These are phyloP conservation scores for Enteromius argenteus DNA, from an alignment of 2,797 vertebrate species.

Conservation along the genomic window DNA sequence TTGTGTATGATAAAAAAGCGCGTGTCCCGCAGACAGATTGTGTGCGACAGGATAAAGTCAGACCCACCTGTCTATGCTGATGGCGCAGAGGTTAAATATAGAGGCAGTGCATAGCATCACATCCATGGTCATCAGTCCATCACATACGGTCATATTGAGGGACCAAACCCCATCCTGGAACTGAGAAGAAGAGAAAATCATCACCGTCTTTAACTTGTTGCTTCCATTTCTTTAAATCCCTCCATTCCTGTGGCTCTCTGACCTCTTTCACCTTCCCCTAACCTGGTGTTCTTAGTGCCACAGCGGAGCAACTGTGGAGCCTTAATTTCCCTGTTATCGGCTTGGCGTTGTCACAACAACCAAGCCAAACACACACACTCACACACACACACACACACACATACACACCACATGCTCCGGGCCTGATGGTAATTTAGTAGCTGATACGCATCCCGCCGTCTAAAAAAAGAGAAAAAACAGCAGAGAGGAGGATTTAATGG, in stretches of 20 bases:
- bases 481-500: conserved; percentile 56
- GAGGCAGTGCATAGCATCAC: conserved; percentile 97
- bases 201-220: background rate
- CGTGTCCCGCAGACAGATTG: background rate
- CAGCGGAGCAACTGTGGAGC: conserved; percentile 19
- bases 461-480: conserved; percentile 27
- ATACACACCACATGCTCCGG: conserved; percentile 3
- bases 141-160: conserved; percentile 86
- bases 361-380: too few species aligned
- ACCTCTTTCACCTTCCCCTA: background rate
- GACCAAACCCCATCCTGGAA: conserved; percentile 92
- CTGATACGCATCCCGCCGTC: conserved; percentile 30
- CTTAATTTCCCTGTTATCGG: conserved; percentile 45
- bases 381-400: conserved; percentile 14
- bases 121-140: conserved; percentile 94
- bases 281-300: background rate
- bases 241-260: background rate
- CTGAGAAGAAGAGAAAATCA: conserved; percentile 71
- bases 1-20: background rate
- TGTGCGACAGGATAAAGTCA: background rate
- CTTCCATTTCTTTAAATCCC: background rate
- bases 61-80: conserved; percentile 92
- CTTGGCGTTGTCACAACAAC: conserved; percentile 26
- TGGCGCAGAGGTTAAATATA: conserved; percentile 97
- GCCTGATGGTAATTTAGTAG: conserved; percentile 48